Evolutionary conservation across 2,888 invertebrate genomes (phyloP), one percentile per base, ranked within the genome.

Genomic region (Nomada goodeniana): DNA sequence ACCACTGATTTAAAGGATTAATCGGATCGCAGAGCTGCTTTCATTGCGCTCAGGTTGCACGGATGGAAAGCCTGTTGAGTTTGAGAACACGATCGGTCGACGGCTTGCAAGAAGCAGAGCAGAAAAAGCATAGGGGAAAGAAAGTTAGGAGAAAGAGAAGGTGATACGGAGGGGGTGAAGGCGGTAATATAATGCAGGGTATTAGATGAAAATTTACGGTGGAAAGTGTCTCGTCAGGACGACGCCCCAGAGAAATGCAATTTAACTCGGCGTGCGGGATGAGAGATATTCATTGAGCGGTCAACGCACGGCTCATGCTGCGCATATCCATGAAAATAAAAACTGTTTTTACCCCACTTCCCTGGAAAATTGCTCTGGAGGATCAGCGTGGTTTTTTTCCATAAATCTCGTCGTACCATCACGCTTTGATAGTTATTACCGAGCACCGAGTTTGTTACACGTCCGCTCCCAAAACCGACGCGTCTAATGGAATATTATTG

Each of bases 241-340:
- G 80, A 82, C 85, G 83, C 82, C 83, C 80, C 60, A 57, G 79
- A 87, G 85, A 83, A 87, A 87, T 87, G 87, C 85, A 85, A 87
- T 87, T 87, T 87, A 81, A 87, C 80, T 73, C 59, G 65, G 67
- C 65, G 57, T 36, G 50, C 53, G n/a, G 69, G 47, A 77, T 29
- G 80, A 80, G 78, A 59, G 80, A 79, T 85, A 85, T 77, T 78
- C 80, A 42, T 70, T 68, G 74, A 78, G 74, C 77, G 78, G 79
- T 78, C 63, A 65, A 80, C 80, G 75, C 74, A 79, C 71, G 20
- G 47, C 13, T 9, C 59, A 50, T 11, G 11, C 44, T 59, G 10
- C 55, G 60, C 67, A 42, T n/a, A 68, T 77, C 59, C 77, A 36
- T 26, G 77, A 55, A 75, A 78, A 65, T 78, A 69, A 77, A 74